A percentile compares a stretch with the other conserved stretches of the same genome.
Conservation (phyloP, 2,113 vertebrate species). For the Taxidea taxus region DNA sequence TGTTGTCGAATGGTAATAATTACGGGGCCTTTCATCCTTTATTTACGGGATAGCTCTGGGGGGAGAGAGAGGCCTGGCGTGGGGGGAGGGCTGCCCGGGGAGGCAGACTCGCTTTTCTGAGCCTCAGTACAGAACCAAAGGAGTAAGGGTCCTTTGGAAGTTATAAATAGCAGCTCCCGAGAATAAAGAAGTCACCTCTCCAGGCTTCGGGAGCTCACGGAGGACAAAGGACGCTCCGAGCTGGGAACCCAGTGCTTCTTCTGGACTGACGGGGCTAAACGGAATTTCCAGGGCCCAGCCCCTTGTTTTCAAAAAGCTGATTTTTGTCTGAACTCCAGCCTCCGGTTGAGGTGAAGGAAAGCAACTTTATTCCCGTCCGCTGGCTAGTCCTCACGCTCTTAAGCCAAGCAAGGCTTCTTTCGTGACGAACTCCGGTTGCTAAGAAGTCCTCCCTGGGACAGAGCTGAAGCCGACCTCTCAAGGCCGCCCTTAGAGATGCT, state of each 20-base stretch:
- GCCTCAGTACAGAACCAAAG: slow-evolving; percentile 46
- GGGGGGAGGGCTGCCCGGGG: slow-evolving; percentile 17
- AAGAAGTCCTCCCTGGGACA: fast-evolving
- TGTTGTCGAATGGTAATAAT: slow-evolving; percentile 77
- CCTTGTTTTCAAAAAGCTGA: background rate
- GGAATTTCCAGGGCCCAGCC: slow-evolving; percentile 52
- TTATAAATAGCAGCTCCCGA: slow-evolving; percentile 72
- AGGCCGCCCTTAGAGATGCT: background rate
- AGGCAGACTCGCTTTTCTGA: slow-evolving; percentile 53
- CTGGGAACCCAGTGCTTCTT: slow-evolving; percentile 47
- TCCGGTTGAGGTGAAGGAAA: background rate
- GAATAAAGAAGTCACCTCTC: slow-evolving; percentile 75
- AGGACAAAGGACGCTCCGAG: slow-evolving; percentile 52
- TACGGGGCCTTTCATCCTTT: slow-evolving; percentile 73
- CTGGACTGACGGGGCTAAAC: slow-evolving; percentile 22
- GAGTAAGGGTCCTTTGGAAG: slow-evolving; percentile 67
- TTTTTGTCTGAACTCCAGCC: background rate
- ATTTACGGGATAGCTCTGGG: slow-evolving; percentile 73
- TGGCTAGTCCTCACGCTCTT: background rate
- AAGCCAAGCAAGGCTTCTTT: background rate
- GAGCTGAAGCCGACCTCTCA: background rate
- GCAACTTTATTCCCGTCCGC: background rate
- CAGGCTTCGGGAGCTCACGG: slow-evolving; percentile 45
- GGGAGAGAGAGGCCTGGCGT: slow-evolving; percentile 52
- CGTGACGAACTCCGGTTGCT: background rate